Conservation (phyloP, 2,888 invertebrate genomes). For the Drosophila mimica region DNA sequence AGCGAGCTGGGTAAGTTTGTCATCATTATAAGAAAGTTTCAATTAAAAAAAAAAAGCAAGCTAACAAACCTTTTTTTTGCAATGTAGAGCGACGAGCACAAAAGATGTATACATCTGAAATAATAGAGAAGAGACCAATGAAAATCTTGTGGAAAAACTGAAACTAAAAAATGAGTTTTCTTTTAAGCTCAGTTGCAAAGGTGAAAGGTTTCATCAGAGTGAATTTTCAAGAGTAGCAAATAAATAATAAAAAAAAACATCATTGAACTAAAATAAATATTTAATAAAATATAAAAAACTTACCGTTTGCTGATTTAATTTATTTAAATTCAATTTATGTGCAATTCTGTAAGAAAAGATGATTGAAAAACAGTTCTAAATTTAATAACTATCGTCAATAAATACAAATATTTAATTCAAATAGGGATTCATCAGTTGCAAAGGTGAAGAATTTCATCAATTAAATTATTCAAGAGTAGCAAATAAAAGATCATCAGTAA, state of each 20-base stretch:
- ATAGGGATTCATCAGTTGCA: slow-evolving; percentile 16
- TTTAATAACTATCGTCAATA: not conserved
- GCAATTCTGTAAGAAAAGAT: not conserved
- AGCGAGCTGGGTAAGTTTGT: slow-evolving; percentile 77
- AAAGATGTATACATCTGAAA: slow-evolving; percentile 5
- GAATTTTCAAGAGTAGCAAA: slow-evolving; percentile 76
- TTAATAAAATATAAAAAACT: not conserved
- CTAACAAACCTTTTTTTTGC: not conserved
- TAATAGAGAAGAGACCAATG: not conserved
- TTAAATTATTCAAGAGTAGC: slow-evolving; percentile 70
- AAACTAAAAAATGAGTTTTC: not conserved
- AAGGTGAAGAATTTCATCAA: slow-evolving; percentile 63
- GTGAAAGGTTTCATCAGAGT: slow-evolving; percentile 59
- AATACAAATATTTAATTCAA: not conserved
- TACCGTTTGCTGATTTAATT: not conserved
- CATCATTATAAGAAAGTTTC: slow-evolving; percentile 38
- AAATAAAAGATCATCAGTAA: slow-evolving; percentile 50
- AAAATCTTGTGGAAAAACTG: not conserved
- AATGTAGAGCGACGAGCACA: not conserved
- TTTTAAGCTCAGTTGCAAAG: slow-evolving; percentile 32
- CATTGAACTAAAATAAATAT: not conserved
- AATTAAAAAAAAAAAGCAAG: not conserved
- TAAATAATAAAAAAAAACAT: slow-evolving; percentile 48
- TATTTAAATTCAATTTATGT: not conserved
- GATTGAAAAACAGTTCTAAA: not conserved